These are phyloP conservation scores for Tetrapedia diversipes DNA, from an alignment of 2,888 invertebrate species.

Conservation along the genomic window DNA sequence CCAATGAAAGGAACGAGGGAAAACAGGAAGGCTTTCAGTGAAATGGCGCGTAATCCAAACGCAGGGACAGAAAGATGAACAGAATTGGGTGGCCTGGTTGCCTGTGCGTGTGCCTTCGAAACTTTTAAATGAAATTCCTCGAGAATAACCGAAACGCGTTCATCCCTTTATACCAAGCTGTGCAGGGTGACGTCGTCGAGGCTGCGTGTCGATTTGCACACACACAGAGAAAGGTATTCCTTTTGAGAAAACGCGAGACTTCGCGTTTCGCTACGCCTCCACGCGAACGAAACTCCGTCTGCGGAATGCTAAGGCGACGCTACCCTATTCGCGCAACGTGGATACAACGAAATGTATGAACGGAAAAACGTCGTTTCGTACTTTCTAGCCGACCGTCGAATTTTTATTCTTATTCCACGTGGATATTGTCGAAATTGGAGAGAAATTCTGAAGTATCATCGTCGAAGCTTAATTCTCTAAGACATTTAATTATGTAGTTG, in stretches of 20 bases:
- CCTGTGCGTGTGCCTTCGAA: constrained; percentile 42
- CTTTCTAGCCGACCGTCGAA: background rate
- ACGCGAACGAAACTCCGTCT: constrained; percentile 29
- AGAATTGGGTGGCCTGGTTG: constrained; percentile 29
- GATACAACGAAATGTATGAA: too few relatives aligned
- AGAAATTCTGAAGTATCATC: too few relatives aligned
- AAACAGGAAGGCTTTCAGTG: background rate
- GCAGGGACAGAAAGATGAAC: constrained; percentile 6
- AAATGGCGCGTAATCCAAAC: constrained; percentile 10
- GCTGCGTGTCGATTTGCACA: constrained; percentile 36
- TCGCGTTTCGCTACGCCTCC: constrained; percentile 13
- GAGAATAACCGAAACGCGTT: constrained; percentile 69
- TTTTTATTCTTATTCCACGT: too few relatives aligned
- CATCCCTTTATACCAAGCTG: constrained; percentile 21
- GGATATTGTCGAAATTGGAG: too few relatives aligned
- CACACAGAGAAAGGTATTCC: constrained; percentile 27
- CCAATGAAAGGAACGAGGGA: background rate
- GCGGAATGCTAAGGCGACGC: constrained; percentile 29
- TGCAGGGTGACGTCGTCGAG: constrained; percentile 22
- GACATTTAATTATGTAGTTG: too few relatives aligned
- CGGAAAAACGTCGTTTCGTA: background rate
- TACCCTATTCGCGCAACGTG: background rate
- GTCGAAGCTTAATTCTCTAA: too few relatives aligned
- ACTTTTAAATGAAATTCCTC: constrained; percentile 78
- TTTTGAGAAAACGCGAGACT: constrained; percentile 13